Conservation (phyloP, 2,113 vertebrate species). For the Pan paniscus region DNA sequence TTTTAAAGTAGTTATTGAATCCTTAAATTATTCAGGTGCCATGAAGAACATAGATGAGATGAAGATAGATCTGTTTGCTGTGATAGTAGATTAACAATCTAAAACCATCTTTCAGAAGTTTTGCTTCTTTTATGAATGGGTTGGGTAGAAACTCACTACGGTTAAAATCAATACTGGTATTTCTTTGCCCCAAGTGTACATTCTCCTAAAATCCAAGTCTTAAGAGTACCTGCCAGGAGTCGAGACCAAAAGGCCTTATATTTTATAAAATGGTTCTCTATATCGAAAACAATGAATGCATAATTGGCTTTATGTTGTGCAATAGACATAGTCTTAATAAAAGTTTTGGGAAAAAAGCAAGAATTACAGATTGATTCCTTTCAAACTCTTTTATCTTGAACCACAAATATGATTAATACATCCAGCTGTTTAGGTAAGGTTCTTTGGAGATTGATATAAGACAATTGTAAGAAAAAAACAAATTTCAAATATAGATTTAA, state of each 20-base stretch:
- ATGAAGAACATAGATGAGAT: background rate
- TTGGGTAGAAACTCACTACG: background rate
- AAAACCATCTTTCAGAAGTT: background rate
- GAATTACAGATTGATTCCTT: background rate
- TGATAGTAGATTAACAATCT: background rate
- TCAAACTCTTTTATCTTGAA: slow-evolving; percentile 8
- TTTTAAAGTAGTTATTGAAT: slow-evolving; percentile 21
- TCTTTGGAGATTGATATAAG: background rate
- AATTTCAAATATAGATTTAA: slow-evolving; percentile 22
- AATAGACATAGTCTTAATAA: background rate
- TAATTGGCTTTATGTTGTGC: background rate
- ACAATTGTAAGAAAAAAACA: slow-evolving; percentile 16
- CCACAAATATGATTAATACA: background rate
- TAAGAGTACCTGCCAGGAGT: slow-evolving; percentile 9
- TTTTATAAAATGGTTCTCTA: background rate
- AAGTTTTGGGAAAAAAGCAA: background rate
- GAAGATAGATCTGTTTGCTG: background rate
- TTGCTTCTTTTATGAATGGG: background rate
- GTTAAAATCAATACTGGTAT: background rate
- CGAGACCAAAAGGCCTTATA: background rate
- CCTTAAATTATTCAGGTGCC: background rate
- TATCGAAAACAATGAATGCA: background rate
- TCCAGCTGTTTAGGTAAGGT: background rate
- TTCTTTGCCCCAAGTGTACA: background rate
- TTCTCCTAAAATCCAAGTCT: background rate